Evolutionary conservation across 37 sponge, comb jelly and placozoan species (phyloP).

Genomic region (Bolinopsis microptera): DNA sequence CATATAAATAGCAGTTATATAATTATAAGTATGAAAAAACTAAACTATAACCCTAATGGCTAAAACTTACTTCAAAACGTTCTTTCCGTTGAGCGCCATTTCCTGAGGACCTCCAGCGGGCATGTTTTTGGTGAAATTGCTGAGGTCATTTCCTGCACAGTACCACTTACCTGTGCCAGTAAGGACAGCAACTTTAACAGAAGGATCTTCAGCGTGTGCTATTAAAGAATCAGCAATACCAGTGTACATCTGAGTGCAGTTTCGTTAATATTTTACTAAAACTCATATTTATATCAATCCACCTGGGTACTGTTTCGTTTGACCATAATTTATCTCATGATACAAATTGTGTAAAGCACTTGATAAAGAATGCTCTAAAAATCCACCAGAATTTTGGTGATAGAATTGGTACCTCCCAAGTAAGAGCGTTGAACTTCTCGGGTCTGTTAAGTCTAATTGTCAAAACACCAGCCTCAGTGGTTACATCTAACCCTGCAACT

Average conservation of each 20-base stretch:
- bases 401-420: conserved; percentile 73
- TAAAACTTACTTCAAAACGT: conserved; percentile 68
- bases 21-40: no score
- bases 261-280: no score
- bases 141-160: conserved; percentile 92
- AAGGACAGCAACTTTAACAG: conserved; percentile 75
- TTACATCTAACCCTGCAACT: conserved; percentile 68
- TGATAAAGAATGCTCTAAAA: no score
- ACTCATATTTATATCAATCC: no score
- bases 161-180: conserved; percentile 93
- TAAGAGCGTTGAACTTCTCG: conserved; percentile 81
- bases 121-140: conserved; percentile 76
- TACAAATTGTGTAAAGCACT: no score
- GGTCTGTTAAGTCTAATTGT: conserved; percentile 89
- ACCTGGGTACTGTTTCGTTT: no score
- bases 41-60: no score
- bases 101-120: conserved; percentile 78
- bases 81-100: conserved; percentile 72
- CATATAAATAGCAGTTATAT: no score
- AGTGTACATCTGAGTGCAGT: conserved; percentile 92
- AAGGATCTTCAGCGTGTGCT: conserved; percentile 71
- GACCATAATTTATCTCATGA: no score
- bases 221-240: conserved; percentile 71
- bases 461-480: conserved; percentile 71
- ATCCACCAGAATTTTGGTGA: no score